Base-by-base conservation (phyloP, 2,113 vertebrate species). In the Rhinoderma darwinii region DNA sequence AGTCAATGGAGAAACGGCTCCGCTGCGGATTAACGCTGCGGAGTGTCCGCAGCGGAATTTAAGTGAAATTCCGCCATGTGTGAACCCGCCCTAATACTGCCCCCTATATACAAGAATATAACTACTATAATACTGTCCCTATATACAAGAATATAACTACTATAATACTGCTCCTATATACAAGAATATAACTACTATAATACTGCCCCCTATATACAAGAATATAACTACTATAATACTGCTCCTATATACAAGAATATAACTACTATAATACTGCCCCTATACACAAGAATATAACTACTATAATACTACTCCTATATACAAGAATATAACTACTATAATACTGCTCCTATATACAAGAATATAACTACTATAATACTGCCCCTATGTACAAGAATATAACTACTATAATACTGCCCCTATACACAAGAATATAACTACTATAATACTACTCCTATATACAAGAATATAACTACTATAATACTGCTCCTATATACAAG, bases 171-270 rank as follows among this genome's bases (percentile, higher is more conserved):
- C n/a, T n/a, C n/a, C n/a, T n/a, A n/a, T n/a, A n/a, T 61, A 61
- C 56, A n/a, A 61, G 22, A 61, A 61, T 61, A 61, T 61, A 25
- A 61, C 56, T 61, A 61, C 25, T n/a, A 61, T 61, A 61, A 61
- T 61, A 61, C 56, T 61, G 25, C 56, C 8, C 8, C 56, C n/a
- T 61, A 61, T 61, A 25, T 27, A 63, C 59, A 63, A 30, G 59
- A 63, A 63, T 63, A 63, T 30, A 63, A 27, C 59, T 63, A 63
- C 59, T 63, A 63, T 63, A 63, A 63, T 63, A 63, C 59, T 63
- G n/a, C 59, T 30, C n/a, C 59, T 63, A 30, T 63, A n/a, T 63
- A 63, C 59, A 63, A 63, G 59, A 63, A 63, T 63, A 63, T 63
- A 63, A 63, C 59, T 63, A 63, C 59, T 63, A 63, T 63, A 63